Conservation (phyloP, 30 jellyfish, hydroid and myxozoan species). For the Morbakka virulenta region DNA sequence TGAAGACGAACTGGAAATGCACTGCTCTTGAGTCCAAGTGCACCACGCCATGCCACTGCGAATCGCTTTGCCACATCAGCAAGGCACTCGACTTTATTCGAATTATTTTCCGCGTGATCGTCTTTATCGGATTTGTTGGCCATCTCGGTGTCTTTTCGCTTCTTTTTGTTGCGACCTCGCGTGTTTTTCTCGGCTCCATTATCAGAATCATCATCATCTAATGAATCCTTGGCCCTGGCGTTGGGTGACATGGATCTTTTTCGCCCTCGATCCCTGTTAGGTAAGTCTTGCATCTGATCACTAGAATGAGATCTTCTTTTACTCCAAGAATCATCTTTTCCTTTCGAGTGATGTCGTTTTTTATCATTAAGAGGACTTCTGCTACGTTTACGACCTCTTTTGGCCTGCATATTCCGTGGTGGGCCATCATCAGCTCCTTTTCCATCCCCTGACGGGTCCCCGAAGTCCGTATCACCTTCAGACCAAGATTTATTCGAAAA, state of each 20-base stretch:
- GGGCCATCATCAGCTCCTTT: too few species aligned
- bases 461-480: too few species aligned
- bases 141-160: neutral
- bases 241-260: too few species aligned
- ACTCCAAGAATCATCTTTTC: too few species aligned
- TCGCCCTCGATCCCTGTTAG: neutral
- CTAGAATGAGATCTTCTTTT: neutral
- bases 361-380: slow-evolving; percentile 79
- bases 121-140: slow-evolving; percentile 34
- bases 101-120: slow-evolving; percentile 50
- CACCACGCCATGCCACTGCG: slow-evolving; percentile 99
- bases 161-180: too few species aligned
- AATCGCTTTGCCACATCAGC: slow-evolving; percentile 92
- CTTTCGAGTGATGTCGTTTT: too few species aligned
- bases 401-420: too few species aligned
- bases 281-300: neutral
- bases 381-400: slow-evolving; percentile 73
- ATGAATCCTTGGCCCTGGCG: slow-evolving; percentile 9
- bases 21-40: slow-evolving; percentile 90
- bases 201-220: slow-evolving; percentile 29
- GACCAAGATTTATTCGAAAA: too few species aligned
- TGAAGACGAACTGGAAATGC: slow-evolving; percentile 96
- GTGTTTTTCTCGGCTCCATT: slow-evolving; percentile 8
- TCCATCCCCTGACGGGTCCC: too few species aligned
- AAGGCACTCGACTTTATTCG: slow-evolving; percentile 55